Conservation (phyloP, 2,113 vertebrate genomes). For the Xenotilapia flavipinnis region DNA sequence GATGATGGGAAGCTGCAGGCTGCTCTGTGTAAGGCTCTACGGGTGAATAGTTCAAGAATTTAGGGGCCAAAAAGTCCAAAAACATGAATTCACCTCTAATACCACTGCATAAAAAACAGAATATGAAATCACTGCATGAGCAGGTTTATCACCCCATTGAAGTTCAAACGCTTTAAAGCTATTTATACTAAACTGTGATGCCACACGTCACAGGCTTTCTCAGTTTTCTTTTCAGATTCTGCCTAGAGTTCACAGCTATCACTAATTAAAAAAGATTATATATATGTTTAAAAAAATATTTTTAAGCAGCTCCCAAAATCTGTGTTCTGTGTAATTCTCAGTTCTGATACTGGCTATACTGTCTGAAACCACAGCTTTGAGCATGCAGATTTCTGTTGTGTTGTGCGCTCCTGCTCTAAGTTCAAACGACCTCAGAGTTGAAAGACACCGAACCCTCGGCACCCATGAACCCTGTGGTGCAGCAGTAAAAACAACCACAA, state of each 20-base stretch:
- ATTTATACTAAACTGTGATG: not conserved
- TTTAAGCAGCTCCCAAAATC: not conserved
- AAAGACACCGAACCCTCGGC: not conserved
- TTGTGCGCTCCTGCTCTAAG: not conserved
- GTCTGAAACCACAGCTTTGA: not conserved
- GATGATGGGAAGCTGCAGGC: not conserved
- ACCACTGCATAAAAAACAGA: not conserved
- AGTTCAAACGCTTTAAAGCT: not conserved
- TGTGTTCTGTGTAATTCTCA: not conserved
- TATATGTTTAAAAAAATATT: not conserved
- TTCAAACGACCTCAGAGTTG: not conserved
- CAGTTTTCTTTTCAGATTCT: not conserved
- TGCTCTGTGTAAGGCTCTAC: not conserved
- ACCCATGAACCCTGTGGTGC: not conserved
- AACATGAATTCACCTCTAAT: not conserved
- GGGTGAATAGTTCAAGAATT: not conserved
- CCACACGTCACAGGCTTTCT: not conserved
- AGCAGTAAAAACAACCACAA: not conserved
- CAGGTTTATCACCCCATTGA: not conserved
- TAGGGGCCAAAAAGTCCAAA: not conserved
- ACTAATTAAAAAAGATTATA: not conserved
- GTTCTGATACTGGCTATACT: not conserved
- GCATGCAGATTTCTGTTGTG: not conserved
- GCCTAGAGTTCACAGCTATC: not conserved
- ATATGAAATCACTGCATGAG: not conserved